Percentiles rank a stretch among this genome's conserved stretches.
phyloP scores from a whole-genome alignment of 1,140 invertebrate species.

The Ditylenchus dipsaci region DNA sequence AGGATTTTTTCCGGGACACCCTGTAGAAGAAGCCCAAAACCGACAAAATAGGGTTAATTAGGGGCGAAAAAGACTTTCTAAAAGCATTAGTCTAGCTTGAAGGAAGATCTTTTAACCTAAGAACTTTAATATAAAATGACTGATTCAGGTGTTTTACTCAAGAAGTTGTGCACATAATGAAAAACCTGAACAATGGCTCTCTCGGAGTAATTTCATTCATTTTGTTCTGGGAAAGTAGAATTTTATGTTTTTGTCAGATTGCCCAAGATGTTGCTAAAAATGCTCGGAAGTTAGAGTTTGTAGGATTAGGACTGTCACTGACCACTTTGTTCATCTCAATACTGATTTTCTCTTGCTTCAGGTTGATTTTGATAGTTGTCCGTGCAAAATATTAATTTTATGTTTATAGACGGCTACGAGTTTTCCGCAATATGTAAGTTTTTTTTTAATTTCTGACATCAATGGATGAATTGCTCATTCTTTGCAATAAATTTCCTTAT shows the following conservation, averaged over 20 bases:
- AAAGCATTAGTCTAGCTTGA: too few species aligned
- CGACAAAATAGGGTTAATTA: too few species aligned
- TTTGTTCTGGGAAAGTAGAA: not conserved
- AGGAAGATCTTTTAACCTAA: too few species aligned
- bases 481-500: too few species aligned
- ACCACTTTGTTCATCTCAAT: conserved; percentile 71
- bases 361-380: conserved; percentile 62
- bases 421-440: conserved; percentile 70
- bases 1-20: too few species aligned
- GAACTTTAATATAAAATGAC: too few species aligned
- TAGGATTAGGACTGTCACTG: conserved; percentile 73
- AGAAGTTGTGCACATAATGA: conserved; percentile 64
- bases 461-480: too few species aligned
- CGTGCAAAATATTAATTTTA: conserved; percentile 4
- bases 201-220: conserved; percentile 26
- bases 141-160: conserved; percentile 69
- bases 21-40: too few species aligned
- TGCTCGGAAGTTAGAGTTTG: conserved; percentile 74
- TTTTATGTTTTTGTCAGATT: conserved; percentile 48
- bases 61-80: too few species aligned
- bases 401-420: conserved; percentile 70
- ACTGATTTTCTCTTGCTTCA: conserved; percentile 74
- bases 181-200: conserved; percentile 53
- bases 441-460: too few species aligned
- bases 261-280: conserved; percentile 72